Conservation (phyloP, 2,888 invertebrate species). For the Lysandra bellargus region DNA sequence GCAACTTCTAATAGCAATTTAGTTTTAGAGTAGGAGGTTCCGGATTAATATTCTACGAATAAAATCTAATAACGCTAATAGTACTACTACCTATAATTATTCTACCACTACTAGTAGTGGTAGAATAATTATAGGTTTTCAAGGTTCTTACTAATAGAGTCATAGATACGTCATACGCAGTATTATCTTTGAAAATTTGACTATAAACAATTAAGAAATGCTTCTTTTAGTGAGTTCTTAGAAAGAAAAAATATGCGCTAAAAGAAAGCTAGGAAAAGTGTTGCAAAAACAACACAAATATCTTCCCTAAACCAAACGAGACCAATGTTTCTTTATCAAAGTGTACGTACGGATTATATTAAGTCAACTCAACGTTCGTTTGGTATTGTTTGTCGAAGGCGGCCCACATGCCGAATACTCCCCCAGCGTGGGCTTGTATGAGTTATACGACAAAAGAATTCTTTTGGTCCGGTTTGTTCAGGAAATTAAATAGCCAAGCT, state of each 20-base stretch:
- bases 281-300: conserved; percentile 11
- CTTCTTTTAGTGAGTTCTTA: too few relatives aligned
- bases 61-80: neutral
- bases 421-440: conserved; percentile 9
- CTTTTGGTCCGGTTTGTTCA: conserved; percentile 37
- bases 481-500: conserved; percentile 14
- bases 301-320: neutral
- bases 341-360: conserved; percentile 22
- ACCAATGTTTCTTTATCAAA: conserved; percentile 17
- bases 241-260: too few relatives aligned
- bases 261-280: neutral
- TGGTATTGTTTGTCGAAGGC: conserved; percentile 56
- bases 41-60: neutral
- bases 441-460: conserved; percentile 52
- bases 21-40: neutral
- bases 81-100: too few relatives aligned
- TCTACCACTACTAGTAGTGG: too few relatives aligned
- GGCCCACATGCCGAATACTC: conserved; percentile 45
- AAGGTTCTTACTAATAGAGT: too few relatives aligned
- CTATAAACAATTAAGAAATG: too few relatives aligned
- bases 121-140: too few relatives aligned
- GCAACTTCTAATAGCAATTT: conserved; percentile 15
- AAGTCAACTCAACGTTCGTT: conserved; percentile 36
- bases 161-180: too few relatives aligned
- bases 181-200: too few relatives aligned